Percentiles rank a stretch among this genome's conserved stretches.
Evolutionary conservation across 2,888 invertebrate genomes (phyloP).

Genomic region (Sisyra nigra): DNA sequence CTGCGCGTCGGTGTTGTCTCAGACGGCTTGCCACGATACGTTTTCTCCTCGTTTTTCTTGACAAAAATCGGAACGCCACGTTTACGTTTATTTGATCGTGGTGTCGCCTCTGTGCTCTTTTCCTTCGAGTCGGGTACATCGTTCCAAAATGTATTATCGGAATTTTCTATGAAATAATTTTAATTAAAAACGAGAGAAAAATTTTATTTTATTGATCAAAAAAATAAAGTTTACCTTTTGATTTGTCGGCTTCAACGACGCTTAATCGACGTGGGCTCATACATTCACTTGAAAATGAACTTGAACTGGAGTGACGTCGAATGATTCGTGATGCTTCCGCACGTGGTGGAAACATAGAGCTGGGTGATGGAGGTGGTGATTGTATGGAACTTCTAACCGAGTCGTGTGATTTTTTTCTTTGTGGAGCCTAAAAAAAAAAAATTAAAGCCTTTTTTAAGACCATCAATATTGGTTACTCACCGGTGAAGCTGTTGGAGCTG

Average conservation of each 20-base stretch:
- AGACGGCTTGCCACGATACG: conserved; percentile 6
- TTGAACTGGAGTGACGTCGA: conserved; percentile 59
- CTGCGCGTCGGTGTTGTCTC: conserved; percentile 10
- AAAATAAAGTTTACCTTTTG: neutral
- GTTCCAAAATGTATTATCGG: conserved; percentile 3
- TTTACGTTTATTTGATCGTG: conserved; percentile 10
- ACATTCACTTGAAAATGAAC: conserved; percentile 59
- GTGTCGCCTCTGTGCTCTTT: conserved; percentile 7
- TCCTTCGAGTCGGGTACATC: conserved; percentile 4
- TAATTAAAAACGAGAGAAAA: too few relatives aligned
- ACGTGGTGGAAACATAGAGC: conserved; percentile 41
- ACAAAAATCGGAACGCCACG: conserved; percentile 10
- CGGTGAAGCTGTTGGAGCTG: conserved; percentile 14
- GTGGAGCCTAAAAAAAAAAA: conserved; percentile 11
- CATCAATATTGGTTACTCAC: too few relatives aligned
- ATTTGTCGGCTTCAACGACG: conserved; percentile 12
- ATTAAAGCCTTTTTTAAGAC: too few relatives aligned
- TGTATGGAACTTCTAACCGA: conserved; percentile 22
- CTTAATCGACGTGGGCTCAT: conserved; percentile 46
- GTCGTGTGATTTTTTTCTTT: conserved; percentile 26
- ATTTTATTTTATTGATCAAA: neutral
- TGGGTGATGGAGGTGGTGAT: conserved; percentile 35
- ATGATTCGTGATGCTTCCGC: conserved; percentile 70
- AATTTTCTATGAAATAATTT: conserved; percentile 5
- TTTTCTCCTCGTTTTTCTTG: conserved; percentile 9